A percentile compares a stretch with the other conserved stretches of the same genome.
Conservation (phyloP, 92 coral and sea anemone genomes). For the Zoanthus solanderi region DNA sequence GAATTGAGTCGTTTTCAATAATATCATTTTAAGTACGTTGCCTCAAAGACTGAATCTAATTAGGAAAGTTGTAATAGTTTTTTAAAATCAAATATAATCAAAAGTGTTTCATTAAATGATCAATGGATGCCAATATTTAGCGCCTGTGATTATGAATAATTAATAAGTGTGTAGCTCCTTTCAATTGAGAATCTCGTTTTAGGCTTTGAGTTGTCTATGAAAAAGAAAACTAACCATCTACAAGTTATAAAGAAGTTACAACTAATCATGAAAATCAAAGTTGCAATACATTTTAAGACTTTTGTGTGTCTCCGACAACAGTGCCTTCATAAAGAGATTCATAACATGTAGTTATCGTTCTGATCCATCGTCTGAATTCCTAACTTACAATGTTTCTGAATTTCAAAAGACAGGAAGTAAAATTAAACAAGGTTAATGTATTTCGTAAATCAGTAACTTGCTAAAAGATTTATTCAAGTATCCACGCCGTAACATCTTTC, state of each 20-base stretch:
- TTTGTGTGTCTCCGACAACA: too few relatives aligned
- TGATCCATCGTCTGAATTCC: neutral
- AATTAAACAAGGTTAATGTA: neutral
- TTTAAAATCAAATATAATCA: neutral
- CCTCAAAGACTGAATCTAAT: too few relatives aligned
- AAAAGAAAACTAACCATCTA: neutral
- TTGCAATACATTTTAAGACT: neutral
- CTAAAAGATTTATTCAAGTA: neutral
- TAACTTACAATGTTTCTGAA: neutral
- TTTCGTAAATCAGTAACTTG: neutral
- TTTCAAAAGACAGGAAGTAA: neutral
- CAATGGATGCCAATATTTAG: neutral
- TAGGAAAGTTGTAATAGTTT: neutral
- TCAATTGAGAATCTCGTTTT: constrained; percentile 9
- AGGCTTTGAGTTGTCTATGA: neutral
- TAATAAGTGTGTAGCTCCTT: constrained; percentile 6
- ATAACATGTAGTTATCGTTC: neutral
- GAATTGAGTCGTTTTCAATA: too few relatives aligned
- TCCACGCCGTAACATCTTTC: neutral
- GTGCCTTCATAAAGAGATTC: neutral
- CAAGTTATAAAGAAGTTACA: neutral
- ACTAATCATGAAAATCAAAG: neutral
- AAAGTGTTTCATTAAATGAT: neutral
- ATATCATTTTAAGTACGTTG: too few relatives aligned
- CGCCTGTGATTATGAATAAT: neutral